Conservation (phyloP, 2,797 vertebrate genomes). For the Rhinophrynus dorsalis region DNA sequence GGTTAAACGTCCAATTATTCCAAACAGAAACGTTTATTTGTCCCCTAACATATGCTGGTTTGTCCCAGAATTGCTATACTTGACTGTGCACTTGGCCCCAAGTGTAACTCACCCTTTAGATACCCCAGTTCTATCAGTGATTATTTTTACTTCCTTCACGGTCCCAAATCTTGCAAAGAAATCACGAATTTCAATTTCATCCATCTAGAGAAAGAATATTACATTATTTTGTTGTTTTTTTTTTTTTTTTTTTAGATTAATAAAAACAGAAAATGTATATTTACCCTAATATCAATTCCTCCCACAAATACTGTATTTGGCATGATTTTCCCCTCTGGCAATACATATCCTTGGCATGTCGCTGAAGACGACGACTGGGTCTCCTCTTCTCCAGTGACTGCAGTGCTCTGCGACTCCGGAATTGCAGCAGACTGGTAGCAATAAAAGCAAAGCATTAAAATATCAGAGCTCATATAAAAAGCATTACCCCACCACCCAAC, state of each 20-base stretch:
- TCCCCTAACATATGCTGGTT: too few species aligned
- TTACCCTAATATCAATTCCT: constrained; percentile 91
- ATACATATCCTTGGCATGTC: constrained; percentile 85
- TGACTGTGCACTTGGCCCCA: too few species aligned
- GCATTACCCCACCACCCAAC: too few species aligned
- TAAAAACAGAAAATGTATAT: constrained; percentile 39
- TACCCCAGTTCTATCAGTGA: constrained; percentile 88
- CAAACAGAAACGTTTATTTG: too few species aligned
- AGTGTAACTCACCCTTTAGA: constrained; percentile 96
- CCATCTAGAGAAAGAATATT: constrained; percentile 71
- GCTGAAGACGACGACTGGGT: constrained; percentile 58
- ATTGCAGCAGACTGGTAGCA: constrained; percentile 47
- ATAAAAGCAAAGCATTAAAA: too few species aligned
- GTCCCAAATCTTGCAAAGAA: constrained; percentile 83
- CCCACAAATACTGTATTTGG: constrained; percentile 94
- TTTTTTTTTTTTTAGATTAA: constrained; percentile 27
- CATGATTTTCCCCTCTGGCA: constrained; percentile 90
- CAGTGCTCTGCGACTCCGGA: constrained; percentile 66
- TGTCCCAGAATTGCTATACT: too few species aligned
- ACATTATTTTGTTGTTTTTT: constrained; percentile 14
- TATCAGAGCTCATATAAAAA: too few species aligned
- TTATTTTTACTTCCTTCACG: constrained; percentile 94
- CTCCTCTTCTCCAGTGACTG: constrained; percentile 59
- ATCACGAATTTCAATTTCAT: constrained; percentile 85
- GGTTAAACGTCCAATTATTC: too few species aligned